phyloP scores from a whole-genome alignment of 2,797 vertebrate genomes.

The Chelidonichthys spinosus region DNA sequence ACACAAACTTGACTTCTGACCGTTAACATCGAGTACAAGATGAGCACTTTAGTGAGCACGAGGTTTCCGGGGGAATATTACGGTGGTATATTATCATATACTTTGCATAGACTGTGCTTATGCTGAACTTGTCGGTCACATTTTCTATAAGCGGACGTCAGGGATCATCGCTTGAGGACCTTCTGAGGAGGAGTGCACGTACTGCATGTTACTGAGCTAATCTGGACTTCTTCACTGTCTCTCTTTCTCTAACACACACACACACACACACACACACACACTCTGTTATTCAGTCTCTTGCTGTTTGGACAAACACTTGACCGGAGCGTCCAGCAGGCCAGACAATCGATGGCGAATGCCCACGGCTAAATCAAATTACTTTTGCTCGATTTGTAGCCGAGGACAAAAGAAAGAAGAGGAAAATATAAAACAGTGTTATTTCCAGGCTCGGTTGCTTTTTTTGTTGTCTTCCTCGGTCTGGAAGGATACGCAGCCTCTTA shows the following conservation, averaged over 20 bases:
- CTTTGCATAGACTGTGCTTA: not conserved
- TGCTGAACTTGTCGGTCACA: conserved; percentile 13
- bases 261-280: not conserved
- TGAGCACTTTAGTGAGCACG: not conserved
- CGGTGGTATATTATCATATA: conserved; percentile 7
- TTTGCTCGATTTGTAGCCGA: conserved; percentile 65
- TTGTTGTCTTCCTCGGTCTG: conserved; percentile 25
- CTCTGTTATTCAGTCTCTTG: conserved; percentile 54
- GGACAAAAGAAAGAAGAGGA: conserved; percentile 59
- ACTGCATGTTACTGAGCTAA: conserved; percentile 27
- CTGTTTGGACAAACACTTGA: conserved; percentile 77
- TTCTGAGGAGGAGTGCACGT: conserved; percentile 24
- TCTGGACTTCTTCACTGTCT: conserved; percentile 23
- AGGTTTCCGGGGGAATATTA: not conserved
- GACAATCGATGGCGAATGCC: conserved; percentile 77
- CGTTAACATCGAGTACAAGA: conserved; percentile 22
- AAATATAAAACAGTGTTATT: conserved; percentile 65
- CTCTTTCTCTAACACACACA: not conserved
- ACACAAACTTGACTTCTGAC: conserved; percentile 2
- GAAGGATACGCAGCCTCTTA: conserved; percentile 30
- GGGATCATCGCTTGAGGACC: conserved; percentile 20
- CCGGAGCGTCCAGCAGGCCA: conserved; percentile 62
- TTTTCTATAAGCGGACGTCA: conserved; percentile 9
- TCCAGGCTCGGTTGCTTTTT: conserved; percentile 55
- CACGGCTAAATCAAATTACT: conserved; percentile 79